These are phyloP conservation scores for Pseudomyrmex sp. DNA, from an alignment of 1,140 invertebrate species.

Conservation along the genomic window DNA sequence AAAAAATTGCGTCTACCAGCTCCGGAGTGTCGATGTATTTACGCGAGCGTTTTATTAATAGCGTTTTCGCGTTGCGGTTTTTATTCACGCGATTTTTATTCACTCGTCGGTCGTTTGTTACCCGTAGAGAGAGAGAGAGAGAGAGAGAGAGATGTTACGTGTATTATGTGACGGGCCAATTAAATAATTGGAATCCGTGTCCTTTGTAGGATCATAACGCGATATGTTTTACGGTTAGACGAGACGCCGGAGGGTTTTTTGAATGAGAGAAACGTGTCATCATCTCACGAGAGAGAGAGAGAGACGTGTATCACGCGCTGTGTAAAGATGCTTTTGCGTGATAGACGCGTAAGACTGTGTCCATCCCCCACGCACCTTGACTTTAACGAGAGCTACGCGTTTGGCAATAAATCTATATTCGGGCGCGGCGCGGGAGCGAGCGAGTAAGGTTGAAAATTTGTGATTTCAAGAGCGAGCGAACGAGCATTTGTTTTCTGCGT, in stretches of 20 bases:
- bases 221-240: too few relatives aligned
- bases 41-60: not conserved
- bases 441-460: not conserved
- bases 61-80: too few relatives aligned
- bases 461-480: too few relatives aligned
- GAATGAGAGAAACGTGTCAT: not conserved
- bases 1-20: too few relatives aligned
- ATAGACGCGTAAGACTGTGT: conserved; percentile 44
- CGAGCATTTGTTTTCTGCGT: too few relatives aligned
- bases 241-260: too few relatives aligned
- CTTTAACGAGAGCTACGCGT: conserved; percentile 2
- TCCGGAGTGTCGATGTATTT: too few relatives aligned
- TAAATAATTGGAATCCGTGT: not conserved
- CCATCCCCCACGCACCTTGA: not conserved
- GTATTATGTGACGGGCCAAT: not conserved
- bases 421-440: not conserved
- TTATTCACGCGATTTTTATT: too few relatives aligned
- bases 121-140: too few relatives aligned
- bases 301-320: not conserved
- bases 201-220: too few relatives aligned
- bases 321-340: conserved; percentile 41
- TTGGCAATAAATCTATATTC: not conserved
- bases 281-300: not conserved
- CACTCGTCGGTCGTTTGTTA: too few relatives aligned
- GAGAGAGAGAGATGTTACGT: too few relatives aligned